A percentile compares a stretch with the other conserved stretches of the same genome.
phyloP scores from a whole-genome alignment of 1,140 invertebrate species.

The Helicoverpa zea region DNA sequence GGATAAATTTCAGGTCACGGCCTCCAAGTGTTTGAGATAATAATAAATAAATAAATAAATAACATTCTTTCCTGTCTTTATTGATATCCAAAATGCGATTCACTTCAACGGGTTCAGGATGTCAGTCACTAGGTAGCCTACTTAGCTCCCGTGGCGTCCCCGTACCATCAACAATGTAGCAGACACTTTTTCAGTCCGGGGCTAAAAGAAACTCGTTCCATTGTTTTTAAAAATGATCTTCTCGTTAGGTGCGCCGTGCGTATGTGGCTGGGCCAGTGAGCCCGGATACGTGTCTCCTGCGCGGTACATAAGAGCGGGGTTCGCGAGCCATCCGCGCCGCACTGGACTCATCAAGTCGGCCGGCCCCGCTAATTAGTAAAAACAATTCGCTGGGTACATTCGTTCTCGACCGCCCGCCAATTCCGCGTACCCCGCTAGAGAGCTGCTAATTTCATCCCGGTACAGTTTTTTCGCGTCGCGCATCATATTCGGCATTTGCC shows the following conservation, averaged over 20 bases:
- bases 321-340: conserved; percentile 48
- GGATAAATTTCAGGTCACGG: not conserved
- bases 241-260: conserved; percentile 32
- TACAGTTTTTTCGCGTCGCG: conserved; percentile 84
- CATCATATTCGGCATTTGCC: conserved; percentile 86
- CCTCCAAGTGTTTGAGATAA: not conserved
- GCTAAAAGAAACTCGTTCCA: conserved; percentile 54
- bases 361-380: conserved; percentile 82
- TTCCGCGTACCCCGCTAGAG: conserved; percentile 84
- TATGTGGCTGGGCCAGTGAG: not conserved
- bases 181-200: conserved; percentile 29
- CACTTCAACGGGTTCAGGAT: not conserved
- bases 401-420: conserved; percentile 84
- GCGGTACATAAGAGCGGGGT: conserved; percentile 48
- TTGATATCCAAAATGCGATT: too few species aligned
- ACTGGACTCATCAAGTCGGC: conserved; percentile 76
- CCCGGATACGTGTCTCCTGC: conserved; percentile 8
- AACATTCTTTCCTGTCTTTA: too few species aligned
- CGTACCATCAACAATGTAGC: conserved; percentile 36
- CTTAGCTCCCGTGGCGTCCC: conserved; percentile 29
- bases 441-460: conserved; percentile 84
- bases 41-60: too few species aligned
- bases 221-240: conserved; percentile 61
- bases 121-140: conserved; percentile 42
- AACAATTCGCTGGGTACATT: conserved; percentile 81